Base-by-base conservation (phyloP, 2,888 invertebrate genomes). In the Charanyca ferruginea region DNA sequence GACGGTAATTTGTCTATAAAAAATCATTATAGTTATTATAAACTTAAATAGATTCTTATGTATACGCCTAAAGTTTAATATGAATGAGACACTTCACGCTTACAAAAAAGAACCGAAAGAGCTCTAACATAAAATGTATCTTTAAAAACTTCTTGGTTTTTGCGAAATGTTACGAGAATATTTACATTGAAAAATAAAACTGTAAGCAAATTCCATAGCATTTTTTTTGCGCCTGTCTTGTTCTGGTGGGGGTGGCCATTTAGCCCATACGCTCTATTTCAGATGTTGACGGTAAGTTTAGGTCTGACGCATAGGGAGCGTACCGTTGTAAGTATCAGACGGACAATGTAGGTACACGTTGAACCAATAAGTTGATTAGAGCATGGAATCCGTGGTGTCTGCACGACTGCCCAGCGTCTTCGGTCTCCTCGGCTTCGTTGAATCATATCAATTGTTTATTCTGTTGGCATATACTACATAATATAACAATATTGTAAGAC, bases 201-300 rank as follows among this genome's bases (percentile, higher is more conserved):
- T 93, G 93, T 85, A 93, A 93, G 93, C 94, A 93, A 92, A 93
- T 89, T 89, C 90, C 91, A 87, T 91, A 93, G 93, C 88, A 92
- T 94, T 94, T 93, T 93, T 83, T 90, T 93, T 94, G n/a, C 86
- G 90, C 85, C 89, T 86, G 88, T 88, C 81, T 82, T 88, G 64
- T 76, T 87, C 89, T 93, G 90, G 90, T 93, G 94, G 93, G 91
- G 93, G 91, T 90, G 91, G 92, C 90, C 91, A 90, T 89, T 91
- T 90, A 92, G 92, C 87, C 87, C 88, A 89, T 89, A 88, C 92
- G 90, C 92, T 95, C 94, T 94, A 93, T 95, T 95, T 94, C 95
- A 95, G 95, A 95, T 95, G 94, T 94, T 95, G 92, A 95, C 95
- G 95, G 95, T 95, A 95, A 95, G 95, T 95, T 83, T 93, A 94